A percentile compares a stretch with the other conserved stretches of the same genome.
These are phyloP conservation scores for Taeniopygia guttata DNA, from an alignment of 2,797 vertebrate species.

Conservation along the genomic window DNA sequence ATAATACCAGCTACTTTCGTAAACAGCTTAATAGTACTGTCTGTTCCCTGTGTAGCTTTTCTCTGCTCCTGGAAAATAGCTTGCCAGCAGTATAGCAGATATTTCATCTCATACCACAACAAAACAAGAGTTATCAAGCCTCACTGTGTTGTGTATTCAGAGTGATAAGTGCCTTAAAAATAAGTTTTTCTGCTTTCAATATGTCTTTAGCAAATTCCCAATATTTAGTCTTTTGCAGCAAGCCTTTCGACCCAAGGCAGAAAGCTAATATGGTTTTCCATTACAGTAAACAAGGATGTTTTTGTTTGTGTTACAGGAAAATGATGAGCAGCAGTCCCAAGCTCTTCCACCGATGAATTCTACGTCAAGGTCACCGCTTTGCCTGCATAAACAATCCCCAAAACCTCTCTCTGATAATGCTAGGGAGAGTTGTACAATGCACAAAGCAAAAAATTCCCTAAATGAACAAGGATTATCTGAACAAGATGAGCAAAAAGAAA, in stretches of 20 bases:
- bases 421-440: not conserved
- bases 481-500: conserved; percentile 71
- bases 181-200: not conserved
- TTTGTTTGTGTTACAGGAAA: conserved; percentile 64
- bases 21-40: not conserved
- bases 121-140: not conserved
- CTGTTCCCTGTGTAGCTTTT: not conserved
- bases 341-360: not conserved
- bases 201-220: not conserved
- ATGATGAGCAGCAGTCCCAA: not conserved
- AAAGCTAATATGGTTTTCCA: not conserved
- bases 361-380: conserved; percentile 10
- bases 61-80: not conserved
- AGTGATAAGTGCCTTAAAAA: not conserved
- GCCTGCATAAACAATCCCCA: conserved; percentile 38
- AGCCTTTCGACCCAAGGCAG: not conserved
- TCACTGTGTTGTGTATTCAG: not conserved
- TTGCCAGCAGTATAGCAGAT: not conserved
- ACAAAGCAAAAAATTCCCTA: not conserved
- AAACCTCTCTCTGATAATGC: conserved; percentile 21
- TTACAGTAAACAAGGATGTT: not conserved
- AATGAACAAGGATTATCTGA: conserved; percentile 46
- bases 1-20: not conserved
- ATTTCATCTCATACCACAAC: not conserved
- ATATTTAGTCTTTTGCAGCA: not conserved